Conservation (phyloP, 2,888 invertebrate species). For the Thecophora atra region DNA sequence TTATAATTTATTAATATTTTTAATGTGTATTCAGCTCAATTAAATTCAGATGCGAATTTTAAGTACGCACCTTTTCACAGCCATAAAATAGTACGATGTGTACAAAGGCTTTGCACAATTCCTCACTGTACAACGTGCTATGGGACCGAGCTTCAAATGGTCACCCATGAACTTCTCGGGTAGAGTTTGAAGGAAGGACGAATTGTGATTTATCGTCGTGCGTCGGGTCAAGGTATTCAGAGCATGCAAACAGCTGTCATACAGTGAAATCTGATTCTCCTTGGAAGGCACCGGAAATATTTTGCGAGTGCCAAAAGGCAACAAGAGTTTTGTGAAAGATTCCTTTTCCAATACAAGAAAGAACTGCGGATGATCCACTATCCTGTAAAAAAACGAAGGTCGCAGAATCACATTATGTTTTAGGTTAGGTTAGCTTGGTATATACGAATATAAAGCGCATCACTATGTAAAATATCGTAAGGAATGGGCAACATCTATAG, state of each 20-base stretch:
- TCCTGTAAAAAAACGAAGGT: constrained; percentile 34
- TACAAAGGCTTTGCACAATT: constrained; percentile 60
- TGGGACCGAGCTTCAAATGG: constrained; percentile 62
- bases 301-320: constrained; percentile 61
- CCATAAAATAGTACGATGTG: constrained; percentile 63
- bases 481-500: too few species aligned
- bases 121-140: constrained; percentile 59
- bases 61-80: constrained; percentile 59
- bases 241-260: constrained; percentile 60
- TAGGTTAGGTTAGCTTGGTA: too few species aligned
- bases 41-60: not conserved
- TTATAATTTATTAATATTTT: not conserved
- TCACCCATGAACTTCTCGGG: constrained; percentile 60
- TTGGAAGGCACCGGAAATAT: constrained; percentile 55
- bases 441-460: too few species aligned
- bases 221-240: constrained; percentile 56
- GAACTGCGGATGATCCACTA: constrained; percentile 45
- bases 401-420: too few species aligned
- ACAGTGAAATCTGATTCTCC: constrained; percentile 59
- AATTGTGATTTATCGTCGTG: constrained; percentile 56
- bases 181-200: constrained; percentile 52
- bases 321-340: constrained; percentile 54
- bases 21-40: not conserved
- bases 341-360: constrained; percentile 62
- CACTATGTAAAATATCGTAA: too few species aligned